Percentiles rank a stretch among this genome's conserved stretches.
Evolutionary conservation across 2,888 invertebrate genomes (phyloP).

Genomic region (Leucoma salicis): DNA sequence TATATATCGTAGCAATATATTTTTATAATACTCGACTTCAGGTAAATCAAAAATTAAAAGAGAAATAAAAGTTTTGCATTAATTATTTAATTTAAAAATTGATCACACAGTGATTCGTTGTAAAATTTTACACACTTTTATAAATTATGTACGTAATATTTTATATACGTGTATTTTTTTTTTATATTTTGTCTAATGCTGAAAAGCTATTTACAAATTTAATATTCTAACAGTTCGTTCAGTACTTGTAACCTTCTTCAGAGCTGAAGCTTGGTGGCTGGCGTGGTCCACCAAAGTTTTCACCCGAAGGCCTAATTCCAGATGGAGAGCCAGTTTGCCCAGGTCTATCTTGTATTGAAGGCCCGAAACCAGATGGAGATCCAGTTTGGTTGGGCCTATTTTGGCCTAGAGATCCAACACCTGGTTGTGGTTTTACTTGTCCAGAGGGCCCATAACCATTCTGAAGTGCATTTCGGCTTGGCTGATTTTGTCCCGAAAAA

Average conservation of each 20-base stretch:
- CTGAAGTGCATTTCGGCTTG: slow-evolving; percentile 12
- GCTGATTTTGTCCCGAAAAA: slow-evolving; percentile 10
- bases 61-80: slow-evolving; percentile 20
- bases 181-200: slow-evolving; percentile 41
- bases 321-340: slow-evolving; percentile 10
- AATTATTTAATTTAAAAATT: slow-evolving; percentile 41
- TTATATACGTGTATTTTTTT: slow-evolving; percentile 38
- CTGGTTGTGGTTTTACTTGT: slow-evolving; percentile 10
- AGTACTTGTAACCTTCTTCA: slow-evolving; percentile 74
- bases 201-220: slow-evolving; percentile 32
- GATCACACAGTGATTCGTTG: slow-evolving; percentile 57
- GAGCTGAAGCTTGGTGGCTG: slow-evolving; percentile 71
- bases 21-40: too few relatives aligned
- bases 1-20: too few relatives aligned
- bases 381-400: slow-evolving; percentile 14
- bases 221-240: slow-evolving; percentile 39
- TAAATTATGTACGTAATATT: slow-evolving; percentile 42
- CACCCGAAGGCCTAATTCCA: slow-evolving; percentile 11
- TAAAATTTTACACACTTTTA: slow-evolving; percentile 45
- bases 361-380: slow-evolving; percentile 14
- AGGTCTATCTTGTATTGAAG: slow-evolving; percentile 13
- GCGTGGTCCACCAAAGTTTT: slow-evolving; percentile 60
- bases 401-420: slow-evolving; percentile 16
- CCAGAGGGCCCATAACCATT: slow-evolving; percentile 11
- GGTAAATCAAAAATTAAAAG: too few relatives aligned